Conservation (phyloP, 2,113 vertebrate genomes). For the Lasiurus borealis region DNA sequence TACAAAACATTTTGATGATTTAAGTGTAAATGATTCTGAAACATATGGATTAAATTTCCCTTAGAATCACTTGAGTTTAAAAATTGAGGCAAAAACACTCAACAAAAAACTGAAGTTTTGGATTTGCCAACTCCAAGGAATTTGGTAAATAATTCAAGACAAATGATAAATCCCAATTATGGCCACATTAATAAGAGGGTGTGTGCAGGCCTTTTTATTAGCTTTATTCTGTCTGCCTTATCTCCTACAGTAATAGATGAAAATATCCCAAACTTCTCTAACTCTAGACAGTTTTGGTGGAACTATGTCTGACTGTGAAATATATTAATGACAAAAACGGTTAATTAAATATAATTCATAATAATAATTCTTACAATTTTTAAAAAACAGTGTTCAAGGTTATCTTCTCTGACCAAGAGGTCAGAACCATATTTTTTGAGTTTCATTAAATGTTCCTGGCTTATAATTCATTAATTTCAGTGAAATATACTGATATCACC, state of each 20-base stretch:
- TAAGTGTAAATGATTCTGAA: conserved; percentile 72
- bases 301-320: not conserved
- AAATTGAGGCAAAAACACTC: conserved; percentile 64
- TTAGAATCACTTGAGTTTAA: conserved; percentile 62
- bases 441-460: not conserved
- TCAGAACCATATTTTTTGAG: not conserved
- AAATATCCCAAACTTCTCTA: not conserved
- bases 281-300: not conserved
- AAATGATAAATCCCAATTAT: conserved; percentile 62
- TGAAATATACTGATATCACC: not conserved
- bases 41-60: conserved; percentile 77
- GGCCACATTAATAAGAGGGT: conserved; percentile 52
- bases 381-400: not conserved
- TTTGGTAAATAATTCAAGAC: conserved; percentile 66
- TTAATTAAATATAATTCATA: not conserved
- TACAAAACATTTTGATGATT: conserved; percentile 80
- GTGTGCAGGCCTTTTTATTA: not conserved
- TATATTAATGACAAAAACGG: not conserved
- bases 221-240: not conserved
- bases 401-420: not conserved
- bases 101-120: conserved; percentile 51
- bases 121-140: conserved; percentile 47
- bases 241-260: not conserved
- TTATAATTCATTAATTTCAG: not conserved
- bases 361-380: not conserved